These are phyloP conservation scores for Neoitamus cyanurus DNA, from an alignment of 2,888 invertebrate species.

Conservation along the genomic window DNA sequence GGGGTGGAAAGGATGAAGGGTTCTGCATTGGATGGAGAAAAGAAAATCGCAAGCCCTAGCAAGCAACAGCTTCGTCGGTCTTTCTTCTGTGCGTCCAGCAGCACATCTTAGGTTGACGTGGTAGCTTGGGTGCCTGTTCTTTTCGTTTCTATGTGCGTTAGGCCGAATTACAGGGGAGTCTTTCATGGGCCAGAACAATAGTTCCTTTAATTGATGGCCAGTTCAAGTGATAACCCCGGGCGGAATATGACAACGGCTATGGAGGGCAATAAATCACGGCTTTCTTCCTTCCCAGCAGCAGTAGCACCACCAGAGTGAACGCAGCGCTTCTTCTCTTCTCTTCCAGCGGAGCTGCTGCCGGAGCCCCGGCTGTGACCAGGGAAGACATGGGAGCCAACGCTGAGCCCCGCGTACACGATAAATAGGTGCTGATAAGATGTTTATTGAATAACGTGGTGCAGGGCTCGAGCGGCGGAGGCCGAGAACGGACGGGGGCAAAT, in stretches of 20 bases:
- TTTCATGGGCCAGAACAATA: slow-evolving; percentile 30
- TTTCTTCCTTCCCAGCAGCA: neutral
- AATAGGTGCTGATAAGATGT: slow-evolving; percentile 37
- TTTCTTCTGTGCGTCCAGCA: neutral
- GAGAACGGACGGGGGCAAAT: neutral
- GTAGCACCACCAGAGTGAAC: neutral
- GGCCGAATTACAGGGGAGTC: slow-evolving; percentile 20
- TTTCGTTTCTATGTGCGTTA: neutral
- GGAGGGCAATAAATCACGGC: slow-evolving; percentile 30
- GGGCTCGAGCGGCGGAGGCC: neutral
- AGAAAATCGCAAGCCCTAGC: neutral
- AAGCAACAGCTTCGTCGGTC: neutral
- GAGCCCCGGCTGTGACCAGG: neutral
- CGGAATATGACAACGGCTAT: slow-evolving; percentile 23
- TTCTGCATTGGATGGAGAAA: neutral
- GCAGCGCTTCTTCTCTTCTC: neutral
- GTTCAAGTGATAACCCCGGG: slow-evolving; percentile 37
- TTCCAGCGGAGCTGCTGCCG: neutral
- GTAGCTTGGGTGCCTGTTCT: neutral
- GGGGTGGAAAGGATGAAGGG: neutral
- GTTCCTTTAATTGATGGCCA: slow-evolving; percentile 24
- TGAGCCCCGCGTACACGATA: slow-evolving; percentile 22
- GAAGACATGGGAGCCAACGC: neutral
- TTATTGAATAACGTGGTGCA: slow-evolving; percentile 25
- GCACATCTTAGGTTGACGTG: no score